A percentile compares a stretch with the other conserved stretches of the same genome.
Conservation (phyloP, 2,888 invertebrate species). For the Metopia argyrocephala region DNA sequence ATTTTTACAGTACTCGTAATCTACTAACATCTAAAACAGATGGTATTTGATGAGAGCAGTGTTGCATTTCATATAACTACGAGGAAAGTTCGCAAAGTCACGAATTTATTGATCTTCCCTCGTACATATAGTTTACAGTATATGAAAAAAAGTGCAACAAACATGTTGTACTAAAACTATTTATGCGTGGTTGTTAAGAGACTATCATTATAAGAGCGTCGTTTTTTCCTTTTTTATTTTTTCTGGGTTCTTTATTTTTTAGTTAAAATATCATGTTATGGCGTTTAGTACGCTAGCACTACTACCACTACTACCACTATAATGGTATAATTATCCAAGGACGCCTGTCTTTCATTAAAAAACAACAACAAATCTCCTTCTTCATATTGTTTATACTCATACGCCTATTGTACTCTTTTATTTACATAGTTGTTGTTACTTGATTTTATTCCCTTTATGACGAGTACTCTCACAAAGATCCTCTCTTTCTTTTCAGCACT, state of each 20-base stretch:
- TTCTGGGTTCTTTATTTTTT: background rate
- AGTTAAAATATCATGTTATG: no score
- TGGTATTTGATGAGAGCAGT: no score
- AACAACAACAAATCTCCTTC: background rate
- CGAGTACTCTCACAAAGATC: no score
- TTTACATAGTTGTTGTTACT: background rate
- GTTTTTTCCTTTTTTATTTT: background rate
- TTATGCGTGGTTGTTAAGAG: conserved; percentile 59
- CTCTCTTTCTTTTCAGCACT: no score
- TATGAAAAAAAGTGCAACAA: conserved; percentile 2
- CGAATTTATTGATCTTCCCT: no score
- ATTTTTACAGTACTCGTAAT: no score
- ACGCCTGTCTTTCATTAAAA: conserved; percentile 63
- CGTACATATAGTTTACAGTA: no score
- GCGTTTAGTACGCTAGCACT: background rate
- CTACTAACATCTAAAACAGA: no score
- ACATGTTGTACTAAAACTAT: conserved; percentile 29
- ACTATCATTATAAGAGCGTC: background rate
- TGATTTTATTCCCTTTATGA: no score
- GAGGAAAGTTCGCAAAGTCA: no score
- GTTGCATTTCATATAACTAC: no score
- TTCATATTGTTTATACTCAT: background rate
- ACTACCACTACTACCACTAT: background rate
- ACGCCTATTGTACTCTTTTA: background rate
- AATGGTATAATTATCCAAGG: conserved; percentile 63